These are phyloP conservation scores for human (Homo sapiens) DNA, from an alignment of 2,113 vertebrate genomes.

Conservation along the genomic window DNA sequence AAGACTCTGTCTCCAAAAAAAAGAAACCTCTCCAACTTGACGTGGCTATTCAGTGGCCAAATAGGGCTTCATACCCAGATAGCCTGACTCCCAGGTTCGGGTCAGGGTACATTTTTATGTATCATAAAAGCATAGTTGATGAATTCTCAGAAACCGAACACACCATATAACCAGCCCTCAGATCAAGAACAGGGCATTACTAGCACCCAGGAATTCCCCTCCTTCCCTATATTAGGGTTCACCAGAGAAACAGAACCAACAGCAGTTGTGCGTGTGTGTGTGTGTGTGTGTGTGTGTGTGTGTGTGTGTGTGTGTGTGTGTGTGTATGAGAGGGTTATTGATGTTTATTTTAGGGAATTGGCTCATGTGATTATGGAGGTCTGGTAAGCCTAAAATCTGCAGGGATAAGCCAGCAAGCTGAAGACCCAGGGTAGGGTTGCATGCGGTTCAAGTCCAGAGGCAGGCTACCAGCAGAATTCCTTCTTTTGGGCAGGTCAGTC, in stretches of 20 bases:
- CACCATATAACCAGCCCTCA: neutral
- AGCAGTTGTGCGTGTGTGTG: neutral
- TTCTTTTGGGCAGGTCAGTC: neutral
- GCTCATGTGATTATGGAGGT: neutral
- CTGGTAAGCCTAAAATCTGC: neutral
- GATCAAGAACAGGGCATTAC: neutral
- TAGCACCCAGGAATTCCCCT: neutral
- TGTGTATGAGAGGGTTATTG: too few species aligned
- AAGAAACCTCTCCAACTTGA: neutral
- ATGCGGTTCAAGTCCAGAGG: neutral
- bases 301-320: neutral
- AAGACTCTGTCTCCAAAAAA: too few species aligned
- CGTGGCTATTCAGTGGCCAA: neutral
- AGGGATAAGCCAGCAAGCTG: neutral
- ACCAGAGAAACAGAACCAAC: neutral
- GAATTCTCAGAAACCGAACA: neutral
- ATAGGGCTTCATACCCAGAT: neutral
- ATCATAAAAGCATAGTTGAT: neutral
- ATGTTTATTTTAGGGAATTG: neutral
- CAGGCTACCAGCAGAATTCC: neutral
- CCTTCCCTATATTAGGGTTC: neutral
- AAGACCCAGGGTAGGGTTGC: neutral
- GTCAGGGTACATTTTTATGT: neutral
- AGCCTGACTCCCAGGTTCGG: neutral
- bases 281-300: neutral